Evolutionary conservation across 2,797 vertebrate species (phyloP), one percentile per base, ranked within the genome.

Genomic region (Podarcis siculus): DNA sequence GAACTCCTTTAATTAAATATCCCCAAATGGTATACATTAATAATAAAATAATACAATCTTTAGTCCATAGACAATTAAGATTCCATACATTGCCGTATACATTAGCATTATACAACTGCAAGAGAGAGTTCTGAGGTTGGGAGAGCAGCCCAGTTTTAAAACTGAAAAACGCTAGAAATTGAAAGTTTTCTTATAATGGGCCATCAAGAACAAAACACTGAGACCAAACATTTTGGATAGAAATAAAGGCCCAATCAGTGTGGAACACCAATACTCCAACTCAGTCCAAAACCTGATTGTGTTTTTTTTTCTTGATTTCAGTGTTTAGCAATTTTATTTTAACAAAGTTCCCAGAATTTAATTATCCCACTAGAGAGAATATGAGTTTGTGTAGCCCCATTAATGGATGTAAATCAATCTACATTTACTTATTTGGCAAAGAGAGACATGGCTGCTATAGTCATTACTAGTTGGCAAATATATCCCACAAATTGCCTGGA

Each of bases 351-450:
- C 25, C 71, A 27, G 55, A 83, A 72, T 90, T 91, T 87, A 64
- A 92, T 94, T 94, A 89, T 78, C 58, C 89, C 79, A 85, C 72
- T 90, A 30, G 90, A 89, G 12, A 86, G 79, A 21, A 66, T 86
- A 86, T 25, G 42, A 49, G 55, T 89, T 91, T 89, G 2, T 83
- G 55, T 1, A 85, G 73, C 35, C 80, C n/a, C 61, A 85, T 73
- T 92, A 89, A 92, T 73, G 39, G 82, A 76, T 77, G 67, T 88
- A 90, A 93, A 75, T 86, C 66, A 91, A 75, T 82, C 83, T 87
- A n/a, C 32, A 9, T 85, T 83, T 86, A 83, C 1, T 0, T 55
- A 89, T 90, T 79, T 93, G 64, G 71, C 89, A 89, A 90, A 93
- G 76, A 0, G 9, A 75, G 58, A 71, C 27, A 78, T 4, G 15